These are phyloP conservation scores for Panagrolaimus sp. DNA, from an alignment of 1,140 invertebrate species.

Conservation along the genomic window DNA sequence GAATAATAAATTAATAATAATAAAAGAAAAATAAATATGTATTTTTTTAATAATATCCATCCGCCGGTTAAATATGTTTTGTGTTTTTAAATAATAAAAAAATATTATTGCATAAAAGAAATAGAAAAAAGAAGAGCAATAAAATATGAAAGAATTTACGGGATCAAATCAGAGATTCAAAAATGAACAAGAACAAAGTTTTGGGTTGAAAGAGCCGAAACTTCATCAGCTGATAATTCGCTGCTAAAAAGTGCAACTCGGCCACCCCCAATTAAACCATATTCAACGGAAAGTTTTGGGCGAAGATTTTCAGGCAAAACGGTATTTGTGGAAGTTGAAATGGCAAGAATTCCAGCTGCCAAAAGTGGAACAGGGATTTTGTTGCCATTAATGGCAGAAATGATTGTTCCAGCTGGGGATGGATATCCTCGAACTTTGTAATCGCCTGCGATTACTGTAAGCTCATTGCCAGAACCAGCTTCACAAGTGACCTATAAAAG, in stretches of 20 bases:
- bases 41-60: too few relatives aligned
- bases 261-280: constrained; percentile 37
- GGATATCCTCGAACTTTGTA: constrained; percentile 8
- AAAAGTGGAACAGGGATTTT: constrained; percentile 41
- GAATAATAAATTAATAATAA: too few relatives aligned
- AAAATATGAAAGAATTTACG: too few relatives aligned
- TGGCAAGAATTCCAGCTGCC: constrained; percentile 34
- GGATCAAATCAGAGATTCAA: too few relatives aligned
- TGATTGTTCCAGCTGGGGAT: constrained; percentile 29
- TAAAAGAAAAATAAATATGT: too few relatives aligned
- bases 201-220: not conserved
- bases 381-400: constrained; percentile 34
- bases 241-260: constrained; percentile 34
- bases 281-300: constrained; percentile 33
- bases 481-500: constrained; percentile 32
- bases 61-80: too few relatives aligned
- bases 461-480: constrained; percentile 26
- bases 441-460: constrained; percentile 25
- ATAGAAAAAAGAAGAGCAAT: too few relatives aligned
- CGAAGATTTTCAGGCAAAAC: not conserved
- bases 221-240: constrained; percentile 21
- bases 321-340: constrained; percentile 24
- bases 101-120: too few relatives aligned
- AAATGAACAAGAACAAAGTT: too few relatives aligned
- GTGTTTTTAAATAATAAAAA: too few relatives aligned